These are phyloP conservation scores for Isaurus tuberculatus DNA, from an alignment of 92 coral and sea anemone genomes.

Conservation along the genomic window DNA sequence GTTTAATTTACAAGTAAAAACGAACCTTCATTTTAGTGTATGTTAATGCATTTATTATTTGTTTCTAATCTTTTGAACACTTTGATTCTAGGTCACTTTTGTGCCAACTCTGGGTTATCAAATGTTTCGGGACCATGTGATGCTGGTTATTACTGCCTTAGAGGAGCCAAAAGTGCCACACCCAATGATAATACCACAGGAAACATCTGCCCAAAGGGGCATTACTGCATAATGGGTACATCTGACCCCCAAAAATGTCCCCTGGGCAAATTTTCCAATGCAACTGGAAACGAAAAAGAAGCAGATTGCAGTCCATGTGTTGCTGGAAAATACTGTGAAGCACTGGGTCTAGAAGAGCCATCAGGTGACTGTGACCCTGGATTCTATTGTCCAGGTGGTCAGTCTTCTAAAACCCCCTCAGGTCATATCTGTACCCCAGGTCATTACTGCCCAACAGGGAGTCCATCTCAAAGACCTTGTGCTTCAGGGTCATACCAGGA, in stretches of 20 bases:
- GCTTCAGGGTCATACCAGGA: constrained; percentile 88
- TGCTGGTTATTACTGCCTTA: constrained; percentile 84
- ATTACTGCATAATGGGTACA: constrained; percentile 86
- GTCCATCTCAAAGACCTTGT: constrained; percentile 79
- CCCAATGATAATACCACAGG: constrained; percentile 93
- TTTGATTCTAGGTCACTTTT: constrained; percentile 72
- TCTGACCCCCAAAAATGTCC: constrained; percentile 89
- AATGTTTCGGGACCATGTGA: constrained; percentile 91
- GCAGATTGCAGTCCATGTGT: constrained; percentile 81
- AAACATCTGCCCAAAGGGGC: constrained; percentile 85
- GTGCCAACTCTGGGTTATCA: constrained; percentile 74
- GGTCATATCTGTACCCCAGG: constrained; percentile 90
- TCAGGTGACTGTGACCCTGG: constrained; percentile 88
- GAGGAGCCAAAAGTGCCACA: constrained; percentile 83
- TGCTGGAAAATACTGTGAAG: constrained; percentile 87
- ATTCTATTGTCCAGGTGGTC: constrained; percentile 93
- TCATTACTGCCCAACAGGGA: constrained; percentile 85
- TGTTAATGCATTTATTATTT: background rate
- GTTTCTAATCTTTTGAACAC: background rate
- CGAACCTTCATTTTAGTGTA: background rate
- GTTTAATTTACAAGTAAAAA: background rate
- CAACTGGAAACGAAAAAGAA: constrained; percentile 75
- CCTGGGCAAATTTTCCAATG: constrained; percentile 87
- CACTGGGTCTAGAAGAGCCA: constrained; percentile 82
- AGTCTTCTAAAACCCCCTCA: constrained; percentile 79